phyloP scores from a whole-genome alignment of 2,113 vertebrate genomes.

The Chrysochloris asiatica region DNA sequence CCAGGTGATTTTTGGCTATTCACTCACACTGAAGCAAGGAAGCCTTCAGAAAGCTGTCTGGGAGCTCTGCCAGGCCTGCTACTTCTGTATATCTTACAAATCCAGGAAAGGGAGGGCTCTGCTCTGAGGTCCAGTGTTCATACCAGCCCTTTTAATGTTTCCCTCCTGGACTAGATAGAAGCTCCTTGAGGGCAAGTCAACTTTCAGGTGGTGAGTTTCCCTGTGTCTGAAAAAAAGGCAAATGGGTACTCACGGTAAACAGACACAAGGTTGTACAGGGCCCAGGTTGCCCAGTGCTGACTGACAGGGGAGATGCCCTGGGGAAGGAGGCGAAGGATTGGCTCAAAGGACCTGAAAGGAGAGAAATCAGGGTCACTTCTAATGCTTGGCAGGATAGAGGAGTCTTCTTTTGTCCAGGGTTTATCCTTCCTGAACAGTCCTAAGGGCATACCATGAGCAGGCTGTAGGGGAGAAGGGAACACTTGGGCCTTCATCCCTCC shows the following conservation, averaged over 20 bases:
- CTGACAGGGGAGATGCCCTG: constrained; percentile 95
- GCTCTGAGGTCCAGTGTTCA: background rate
- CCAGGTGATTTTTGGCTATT: background rate
- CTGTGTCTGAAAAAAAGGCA: background rate
- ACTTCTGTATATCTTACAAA: background rate
- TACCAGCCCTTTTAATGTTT: accelerated
- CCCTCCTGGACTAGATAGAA: accelerated
- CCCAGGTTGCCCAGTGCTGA: constrained; percentile 99
- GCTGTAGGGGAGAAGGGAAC: background rate
- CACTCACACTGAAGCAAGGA: background rate
- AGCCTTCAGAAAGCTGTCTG: background rate
- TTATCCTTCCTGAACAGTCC: background rate
- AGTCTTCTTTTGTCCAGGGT: background rate
- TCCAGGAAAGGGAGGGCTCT: background rate
- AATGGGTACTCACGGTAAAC: constrained; percentile 94
- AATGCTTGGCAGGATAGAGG: background rate
- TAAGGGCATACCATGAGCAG: background rate
- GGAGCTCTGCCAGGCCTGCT: background rate
- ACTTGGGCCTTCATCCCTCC: background rate
- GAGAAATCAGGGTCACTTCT: constrained; percentile 52
- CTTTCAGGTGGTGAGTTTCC: background rate
- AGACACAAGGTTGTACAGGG: constrained; percentile 96
- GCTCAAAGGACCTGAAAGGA: constrained; percentile 94
- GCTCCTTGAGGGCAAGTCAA: background rate
- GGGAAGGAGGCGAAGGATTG: constrained; percentile 97